Evolutionary conservation across 2,888 invertebrate species (phyloP).

Genomic region (Ferrisia virgata): DNA sequence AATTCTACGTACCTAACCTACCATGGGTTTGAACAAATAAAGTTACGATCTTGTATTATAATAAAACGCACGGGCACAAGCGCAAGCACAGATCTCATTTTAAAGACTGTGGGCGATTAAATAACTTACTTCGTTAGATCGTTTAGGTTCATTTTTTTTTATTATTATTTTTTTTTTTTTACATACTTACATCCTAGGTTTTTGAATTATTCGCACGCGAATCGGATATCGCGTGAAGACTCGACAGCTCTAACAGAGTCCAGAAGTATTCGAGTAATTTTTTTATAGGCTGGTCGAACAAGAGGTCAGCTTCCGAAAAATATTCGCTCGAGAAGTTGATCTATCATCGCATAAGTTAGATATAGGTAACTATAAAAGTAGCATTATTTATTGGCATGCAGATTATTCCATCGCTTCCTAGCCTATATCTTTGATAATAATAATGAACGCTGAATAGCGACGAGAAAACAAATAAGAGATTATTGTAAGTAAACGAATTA

Average conservation of each 20-base stretch:
- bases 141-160: neutral
- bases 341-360: no score
- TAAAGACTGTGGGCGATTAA: constrained; percentile 21
- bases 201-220: constrained; percentile 15
- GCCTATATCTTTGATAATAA: no score
- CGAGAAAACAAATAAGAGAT: no score
- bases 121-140: neutral
- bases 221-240: neutral
- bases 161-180: no score
- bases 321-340: no score
- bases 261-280: neutral
- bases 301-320: no score
- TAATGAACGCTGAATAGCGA: no score
- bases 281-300: neutral
- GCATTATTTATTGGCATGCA: no score
- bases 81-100: neutral
- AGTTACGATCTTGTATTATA: neutral
- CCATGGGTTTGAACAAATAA: neutral
- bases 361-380: no score
- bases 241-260: neutral
- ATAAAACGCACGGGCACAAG: neutral
- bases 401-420: no score
- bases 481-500: no score
- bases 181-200: no score
- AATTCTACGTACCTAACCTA: neutral